phyloP scores from a whole-genome alignment of 2,888 invertebrate species.

The Gibbula magus region DNA sequence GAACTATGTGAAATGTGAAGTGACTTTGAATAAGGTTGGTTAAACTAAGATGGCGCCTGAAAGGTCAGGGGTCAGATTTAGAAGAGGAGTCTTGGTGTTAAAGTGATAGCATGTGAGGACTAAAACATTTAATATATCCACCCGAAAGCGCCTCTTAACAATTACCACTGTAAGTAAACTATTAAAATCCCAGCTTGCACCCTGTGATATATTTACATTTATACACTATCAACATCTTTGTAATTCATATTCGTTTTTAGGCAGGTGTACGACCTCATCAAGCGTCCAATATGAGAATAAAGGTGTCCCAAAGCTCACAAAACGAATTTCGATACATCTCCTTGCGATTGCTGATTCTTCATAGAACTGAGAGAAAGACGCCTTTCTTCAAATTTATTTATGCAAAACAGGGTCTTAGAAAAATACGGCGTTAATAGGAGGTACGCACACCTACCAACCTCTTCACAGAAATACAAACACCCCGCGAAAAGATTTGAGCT shows the following conservation, averaged over 20 bases:
- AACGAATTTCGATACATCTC: too few species aligned
- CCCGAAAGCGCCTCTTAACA: too few species aligned
- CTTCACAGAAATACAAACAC: constrained; percentile 1
- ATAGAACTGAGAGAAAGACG: not conserved
- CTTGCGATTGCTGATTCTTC: too few species aligned
- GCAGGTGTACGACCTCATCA: not conserved
- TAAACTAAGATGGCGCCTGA: too few species aligned
- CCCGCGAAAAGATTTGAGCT: not conserved
- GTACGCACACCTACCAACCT: not conserved
- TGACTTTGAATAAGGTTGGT: too few species aligned
- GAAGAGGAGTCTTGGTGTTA: not conserved
- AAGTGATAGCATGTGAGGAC: not conserved
- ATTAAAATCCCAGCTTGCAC: too few species aligned
- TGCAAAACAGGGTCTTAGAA: not conserved
- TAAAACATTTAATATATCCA: not conserved
- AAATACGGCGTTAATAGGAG: not conserved
- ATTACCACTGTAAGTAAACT: too few species aligned
- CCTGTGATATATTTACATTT: too few species aligned
- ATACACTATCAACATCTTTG: too few species aligned
- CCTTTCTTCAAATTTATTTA: constrained; percentile 8
- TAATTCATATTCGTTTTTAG: not conserved
- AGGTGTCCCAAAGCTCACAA: too few species aligned
- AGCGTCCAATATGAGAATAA: not conserved
- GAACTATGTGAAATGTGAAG: too few species aligned
- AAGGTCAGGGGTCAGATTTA: not conserved